Base-by-base conservation (phyloP, 1,140 invertebrate species). In the Leptonema lineaticorne region DNA sequence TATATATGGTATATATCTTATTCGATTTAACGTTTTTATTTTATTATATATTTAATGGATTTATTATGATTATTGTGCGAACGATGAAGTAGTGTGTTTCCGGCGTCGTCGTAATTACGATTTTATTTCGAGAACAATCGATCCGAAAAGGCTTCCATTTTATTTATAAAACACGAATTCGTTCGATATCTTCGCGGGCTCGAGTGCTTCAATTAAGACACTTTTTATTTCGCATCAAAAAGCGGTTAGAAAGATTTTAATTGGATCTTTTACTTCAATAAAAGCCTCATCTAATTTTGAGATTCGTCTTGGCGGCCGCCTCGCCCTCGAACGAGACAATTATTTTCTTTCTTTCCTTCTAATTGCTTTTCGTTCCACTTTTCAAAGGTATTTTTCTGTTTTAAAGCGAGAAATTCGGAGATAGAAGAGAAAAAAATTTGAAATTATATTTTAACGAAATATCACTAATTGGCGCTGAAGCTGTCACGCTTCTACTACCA, bases 171-270 rank as follows among this genome's bases (percentile, higher is more conserved):
- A 41, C 50, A 24, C n/a, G 20, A 26, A 24, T 53, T 53, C 50
- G 50, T 53, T 53, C 50, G 50, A 53, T 53, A n/a, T 53, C 24
- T 26, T 18, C 5, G 24, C 7, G 9, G 50, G 20, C 27, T 11
- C 8, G 24, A 11, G 18, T 18, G 22, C 20, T 26, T 53, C 50
- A 53, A 53, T 53, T 53, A 53, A 26, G 24, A 26, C 50, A 26
- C 50, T 53, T 53, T 53, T 53, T 53, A 53, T 53, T 53, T 53
- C 50, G 50, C 50, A 53, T 53, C 50, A 53, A 53, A 53, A 53
- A 24, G 50, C 50, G 50, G 50, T 53, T 22, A 53, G 50, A 53
- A 24, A 24, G 50, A 53, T 53, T 53, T 53, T 53, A 53, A 53
- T 53, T 53, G 50, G 50, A 53, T 24, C 50, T 53, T 53, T 53